Evolutionary conservation across 2,113 vertebrate genomes (phyloP).

Genomic region (Melanostigma gelatinosum): DNA sequence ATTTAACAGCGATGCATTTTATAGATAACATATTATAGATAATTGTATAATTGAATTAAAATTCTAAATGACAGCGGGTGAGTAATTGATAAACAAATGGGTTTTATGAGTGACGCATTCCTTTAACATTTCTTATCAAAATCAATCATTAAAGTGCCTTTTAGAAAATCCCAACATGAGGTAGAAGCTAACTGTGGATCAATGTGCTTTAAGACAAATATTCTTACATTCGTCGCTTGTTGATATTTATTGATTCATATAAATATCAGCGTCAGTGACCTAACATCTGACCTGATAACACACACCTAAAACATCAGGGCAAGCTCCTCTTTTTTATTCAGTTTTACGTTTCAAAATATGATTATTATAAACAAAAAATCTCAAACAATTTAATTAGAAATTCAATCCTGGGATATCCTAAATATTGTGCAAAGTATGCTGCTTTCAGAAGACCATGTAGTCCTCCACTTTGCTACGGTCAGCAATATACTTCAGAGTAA

Average conservation of each 20-base stretch:
- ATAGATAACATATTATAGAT: not conserved
- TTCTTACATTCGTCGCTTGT: not conserved
- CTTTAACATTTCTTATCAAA: not conserved
- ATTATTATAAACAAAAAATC: slow-evolving; percentile 13
- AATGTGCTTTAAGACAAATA: not conserved
- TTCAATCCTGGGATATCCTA: slow-evolving; percentile 16
- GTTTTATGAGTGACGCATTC: no score
- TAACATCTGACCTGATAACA: not conserved
- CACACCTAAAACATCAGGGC: not conserved
- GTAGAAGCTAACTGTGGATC: not conserved
- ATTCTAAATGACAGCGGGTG: no score
- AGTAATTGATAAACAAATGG: no score
- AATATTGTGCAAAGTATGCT: slow-evolving; percentile 1
- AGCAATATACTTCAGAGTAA: slow-evolving; percentile 8
- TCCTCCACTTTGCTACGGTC: not conserved
- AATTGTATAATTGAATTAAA: not conserved
- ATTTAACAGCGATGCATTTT: not conserved
- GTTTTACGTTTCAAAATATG: not conserved
- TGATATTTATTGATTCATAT: not conserved
- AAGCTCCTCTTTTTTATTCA: not conserved
- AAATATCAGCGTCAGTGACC: not conserved
- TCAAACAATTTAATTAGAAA: slow-evolving; percentile 3
- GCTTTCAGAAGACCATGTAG: not conserved
- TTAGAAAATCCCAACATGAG: not conserved
- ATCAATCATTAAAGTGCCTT: slow-evolving; percentile 5